Evolutionary conservation across 2,888 invertebrate genomes (phyloP).

Genomic region (Erebia ligea): DNA sequence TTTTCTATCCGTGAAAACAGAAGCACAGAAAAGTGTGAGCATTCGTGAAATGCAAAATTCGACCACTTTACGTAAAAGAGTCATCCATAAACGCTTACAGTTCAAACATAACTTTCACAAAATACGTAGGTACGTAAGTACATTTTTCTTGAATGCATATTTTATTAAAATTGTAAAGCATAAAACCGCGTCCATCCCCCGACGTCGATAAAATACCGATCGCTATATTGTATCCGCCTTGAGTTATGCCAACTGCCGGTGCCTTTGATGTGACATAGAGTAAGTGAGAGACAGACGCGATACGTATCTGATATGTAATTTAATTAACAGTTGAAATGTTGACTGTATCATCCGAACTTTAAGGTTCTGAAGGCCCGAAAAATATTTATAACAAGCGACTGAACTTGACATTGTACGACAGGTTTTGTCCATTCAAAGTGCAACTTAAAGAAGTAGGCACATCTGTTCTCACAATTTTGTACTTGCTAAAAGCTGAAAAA

Average conservation of each 20-base stretch:
- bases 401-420: no score
- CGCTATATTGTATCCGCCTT: constrained; percentile 64
- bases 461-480: no score
- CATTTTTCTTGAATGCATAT: constrained; percentile 34
- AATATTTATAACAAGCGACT: no score
- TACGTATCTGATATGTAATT: background rate
- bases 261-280: constrained; percentile 57
- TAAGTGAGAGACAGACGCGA: constrained; percentile 35
- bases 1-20: background rate
- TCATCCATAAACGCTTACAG: constrained; percentile 26
- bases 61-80: constrained; percentile 16
- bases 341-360: background rate
- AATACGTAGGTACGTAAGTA: constrained; percentile 13
- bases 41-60: background rate
- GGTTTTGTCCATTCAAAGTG: no score
- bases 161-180: constrained; percentile 44
- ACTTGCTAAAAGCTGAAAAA: no score
- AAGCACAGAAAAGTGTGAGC: background rate
- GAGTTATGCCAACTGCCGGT: constrained; percentile 60
- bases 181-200: constrained; percentile 50
- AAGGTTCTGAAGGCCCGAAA: background rate
- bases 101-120: constrained; percentile 23
- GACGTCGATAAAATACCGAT: constrained; percentile 64
- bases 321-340: background rate
- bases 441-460: no score